Evolutionary conservation across 1,140 invertebrate genomes (phyloP).

Genomic region (Drosophila parabipectinata): DNA sequence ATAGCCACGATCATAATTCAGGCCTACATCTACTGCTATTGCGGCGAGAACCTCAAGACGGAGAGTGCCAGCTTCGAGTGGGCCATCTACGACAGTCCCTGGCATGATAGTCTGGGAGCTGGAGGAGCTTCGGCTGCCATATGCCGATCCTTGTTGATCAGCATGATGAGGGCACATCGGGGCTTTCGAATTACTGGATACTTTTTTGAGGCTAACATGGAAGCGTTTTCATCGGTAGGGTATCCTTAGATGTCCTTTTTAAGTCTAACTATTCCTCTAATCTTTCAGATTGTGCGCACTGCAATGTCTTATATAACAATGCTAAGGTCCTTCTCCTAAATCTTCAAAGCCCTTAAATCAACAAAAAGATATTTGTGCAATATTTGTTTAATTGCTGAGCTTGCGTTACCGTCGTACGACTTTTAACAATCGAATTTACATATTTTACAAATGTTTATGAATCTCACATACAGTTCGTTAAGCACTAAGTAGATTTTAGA

Average conservation of each 20-base stretch:
- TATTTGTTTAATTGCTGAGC: slow-evolving; percentile 75
- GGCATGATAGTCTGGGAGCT: slow-evolving; percentile 38
- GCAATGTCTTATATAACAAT: slow-evolving; percentile 63
- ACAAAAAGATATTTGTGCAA: slow-evolving; percentile 46
- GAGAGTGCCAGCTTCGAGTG: slow-evolving; percentile 46
- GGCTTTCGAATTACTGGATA: slow-evolving; percentile 51
- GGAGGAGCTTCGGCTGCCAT: slow-evolving; percentile 15
- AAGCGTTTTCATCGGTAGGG: slow-evolving; percentile 47
- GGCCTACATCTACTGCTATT: slow-evolving; percentile 56
- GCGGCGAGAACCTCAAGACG: slow-evolving; percentile 54
- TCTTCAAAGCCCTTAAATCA: not conserved
- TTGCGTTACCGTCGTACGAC: slow-evolving; percentile 60
- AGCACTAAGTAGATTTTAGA: slow-evolving; percentile 39
- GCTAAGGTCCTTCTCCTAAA: slow-evolving; percentile 42
- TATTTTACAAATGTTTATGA: slow-evolving; percentile 59
- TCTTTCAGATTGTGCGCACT: slow-evolving; percentile 46
- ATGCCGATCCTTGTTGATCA: slow-evolving; percentile 30
- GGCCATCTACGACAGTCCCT: slow-evolving; percentile 55
- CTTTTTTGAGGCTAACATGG: slow-evolving; percentile 63
- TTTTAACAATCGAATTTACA: slow-evolving; percentile 70
- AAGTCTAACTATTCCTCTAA: no score
- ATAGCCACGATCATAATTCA: slow-evolving; percentile 42
- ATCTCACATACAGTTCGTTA: slow-evolving; percentile 63
- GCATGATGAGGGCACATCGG: slow-evolving; percentile 53
- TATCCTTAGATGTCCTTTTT: not conserved